Percentiles rank a stretch among this genome's conserved stretches.
Evolutionary conservation across 2,888 invertebrate genomes (phyloP).

Genomic region (Meganola albula): DNA sequence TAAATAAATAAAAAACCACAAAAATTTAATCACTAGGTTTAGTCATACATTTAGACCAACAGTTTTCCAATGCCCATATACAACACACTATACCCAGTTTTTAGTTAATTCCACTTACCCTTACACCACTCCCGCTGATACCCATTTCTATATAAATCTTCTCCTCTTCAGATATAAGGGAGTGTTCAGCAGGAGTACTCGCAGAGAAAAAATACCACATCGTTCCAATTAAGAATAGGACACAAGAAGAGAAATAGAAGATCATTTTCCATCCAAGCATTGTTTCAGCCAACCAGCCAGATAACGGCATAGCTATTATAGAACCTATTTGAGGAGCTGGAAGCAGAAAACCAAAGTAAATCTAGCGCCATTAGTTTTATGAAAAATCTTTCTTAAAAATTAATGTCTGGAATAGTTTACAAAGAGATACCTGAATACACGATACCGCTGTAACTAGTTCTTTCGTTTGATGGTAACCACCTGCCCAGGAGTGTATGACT

Average conservation of each 20-base stretch:
- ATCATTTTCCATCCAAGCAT: constrained; percentile 82
- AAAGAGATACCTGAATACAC: constrained; percentile 77
- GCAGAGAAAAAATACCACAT: constrained; percentile 77
- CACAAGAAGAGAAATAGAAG: constrained; percentile 79
- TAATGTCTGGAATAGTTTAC: too few species aligned
- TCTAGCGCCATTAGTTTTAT: too few species aligned
- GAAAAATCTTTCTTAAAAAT: too few species aligned
- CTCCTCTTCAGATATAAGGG: constrained; percentile 75
- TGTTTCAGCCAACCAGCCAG: constrained; percentile 79
- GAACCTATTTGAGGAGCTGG: constrained; percentile 82
- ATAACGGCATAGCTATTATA: constrained; percentile 81
- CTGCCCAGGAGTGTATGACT: constrained; percentile 80
- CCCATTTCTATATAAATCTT: constrained; percentile 77
- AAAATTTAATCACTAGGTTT: too few species aligned
- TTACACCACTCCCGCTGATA: constrained; percentile 47
- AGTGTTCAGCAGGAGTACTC: constrained; percentile 77
- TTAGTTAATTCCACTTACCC: too few species aligned
- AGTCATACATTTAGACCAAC: too few species aligned
- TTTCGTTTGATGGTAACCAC: constrained; percentile 81
- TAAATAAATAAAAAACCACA: too few species aligned
- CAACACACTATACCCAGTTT: too few species aligned
- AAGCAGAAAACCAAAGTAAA: constrained; percentile 14
- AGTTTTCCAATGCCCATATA: too few species aligned
- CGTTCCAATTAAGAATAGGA: constrained; percentile 73
- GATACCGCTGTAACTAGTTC: constrained; percentile 62